Base-by-base conservation (phyloP, 2,797 vertebrate genomes). In the Trachurus trachurus region DNA sequence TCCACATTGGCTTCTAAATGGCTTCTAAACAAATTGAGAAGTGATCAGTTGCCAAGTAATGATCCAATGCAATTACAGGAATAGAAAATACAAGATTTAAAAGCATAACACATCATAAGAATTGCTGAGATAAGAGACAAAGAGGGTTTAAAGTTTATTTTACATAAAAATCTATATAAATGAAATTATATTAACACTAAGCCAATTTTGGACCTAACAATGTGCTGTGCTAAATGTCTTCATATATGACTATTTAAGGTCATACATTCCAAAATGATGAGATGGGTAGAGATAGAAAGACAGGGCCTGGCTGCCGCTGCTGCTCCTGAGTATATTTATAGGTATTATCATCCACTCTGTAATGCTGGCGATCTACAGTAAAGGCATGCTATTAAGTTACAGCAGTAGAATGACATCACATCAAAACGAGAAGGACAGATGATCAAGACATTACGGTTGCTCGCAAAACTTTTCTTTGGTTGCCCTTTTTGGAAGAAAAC, bases 181-280 rank as follows among this genome's bases (percentile, higher is more conserved):
- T 31, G 31, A 29, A 68, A 50, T 69, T 17, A 54, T 21, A 16
- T 54, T 49, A 78, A 71, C 15, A 62, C 34, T 6, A 37, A 49
- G 12, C 66, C 26, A 42, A 42, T 75, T 44, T 58, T 79, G 66
- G 37, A 80, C 59, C 60, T 40, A 40, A 73, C 82, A 74, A 69
- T 6, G 53, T n/a, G 70, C 47, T 37, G 29, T 56, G 76, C 52
- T 68, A 44, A 86, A 83, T 40, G 26, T 89, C 58, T 83, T 85
- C 67, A 72, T 80, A 74, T 86, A 82, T 92, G 86, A 80, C 89
- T 90, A 90, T 94, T 91, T 93, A 93, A 90, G 92, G 92, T 90
- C 84, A 91, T 91, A 78, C 90, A 94, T 94, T 93, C 91, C 88
- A 85, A 76, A 88, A 88, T 80, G 89, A 77, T 94, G 92, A 94